Evolutionary conservation across 2,797 vertebrate genomes (phyloP).

Genomic region (Schizopygopsis malacanthus): DNA sequence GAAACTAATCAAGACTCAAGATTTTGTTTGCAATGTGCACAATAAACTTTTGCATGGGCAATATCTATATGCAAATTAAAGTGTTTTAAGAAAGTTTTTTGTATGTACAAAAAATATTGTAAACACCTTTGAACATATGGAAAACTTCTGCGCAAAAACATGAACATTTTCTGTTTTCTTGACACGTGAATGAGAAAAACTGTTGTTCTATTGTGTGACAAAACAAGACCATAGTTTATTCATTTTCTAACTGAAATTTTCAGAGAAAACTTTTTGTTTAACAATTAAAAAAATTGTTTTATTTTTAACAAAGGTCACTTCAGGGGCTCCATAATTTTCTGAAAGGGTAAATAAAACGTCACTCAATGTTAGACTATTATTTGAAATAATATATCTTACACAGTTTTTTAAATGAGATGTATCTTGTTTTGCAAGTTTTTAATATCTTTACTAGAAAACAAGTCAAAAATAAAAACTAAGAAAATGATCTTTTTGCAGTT

Average conservation of each 20-base stretch:
- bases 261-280: not conserved
- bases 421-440: not conserved
- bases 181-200: not conserved
- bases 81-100: not conserved
- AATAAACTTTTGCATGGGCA: not conserved
- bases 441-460: conserved; percentile 9
- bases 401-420: not conserved
- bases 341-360: not conserved
- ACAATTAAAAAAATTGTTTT: not conserved
- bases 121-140: not conserved
- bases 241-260: not conserved
- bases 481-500: conserved; percentile 32
- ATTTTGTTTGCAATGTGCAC: not conserved
- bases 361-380: not conserved
- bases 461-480: conserved; percentile 7
- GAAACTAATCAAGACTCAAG: not conserved
- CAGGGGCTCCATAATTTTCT: not conserved
- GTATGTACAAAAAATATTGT: not conserved
- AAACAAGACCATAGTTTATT: not conserved
- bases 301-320: not conserved
- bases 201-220: not conserved
- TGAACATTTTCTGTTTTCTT: not conserved
- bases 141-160: not conserved
- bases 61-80: not conserved
- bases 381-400: not conserved